phyloP scores from a whole-genome alignment of 2,797 vertebrate species.

The Sebastes jordani region DNA sequence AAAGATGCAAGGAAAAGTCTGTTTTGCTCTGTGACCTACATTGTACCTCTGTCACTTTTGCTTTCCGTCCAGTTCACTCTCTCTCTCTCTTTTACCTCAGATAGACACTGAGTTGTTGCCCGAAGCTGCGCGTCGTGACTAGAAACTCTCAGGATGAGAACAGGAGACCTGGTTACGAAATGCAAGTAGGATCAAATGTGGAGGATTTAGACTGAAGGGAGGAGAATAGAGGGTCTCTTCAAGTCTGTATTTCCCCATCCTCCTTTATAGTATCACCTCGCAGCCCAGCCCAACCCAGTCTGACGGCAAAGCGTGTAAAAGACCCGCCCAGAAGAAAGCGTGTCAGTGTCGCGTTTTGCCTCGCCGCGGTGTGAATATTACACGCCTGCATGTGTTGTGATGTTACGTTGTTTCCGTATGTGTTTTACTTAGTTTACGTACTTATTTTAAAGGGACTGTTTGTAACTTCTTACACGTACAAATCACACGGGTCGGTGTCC shows the following conservation, averaged over 20 bases:
- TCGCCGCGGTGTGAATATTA: no score
- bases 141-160: background rate
- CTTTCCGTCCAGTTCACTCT: background rate
- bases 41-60: background rate
- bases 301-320: no score
- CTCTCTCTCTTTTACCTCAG: background rate
- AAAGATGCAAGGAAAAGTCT: background rate
- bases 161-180: background rate
- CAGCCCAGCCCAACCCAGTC: background rate
- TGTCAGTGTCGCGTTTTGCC: no score
- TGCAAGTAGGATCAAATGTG: background rate
- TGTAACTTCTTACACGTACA: no score
- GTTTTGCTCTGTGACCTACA: constrained; percentile 34
- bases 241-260: background rate
- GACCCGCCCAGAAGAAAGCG: no score
- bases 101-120: background rate
- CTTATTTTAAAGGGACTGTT: no score
- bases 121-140: background rate
- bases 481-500: no score
- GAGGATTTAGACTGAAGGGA: background rate
- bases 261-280: constrained; percentile 9
- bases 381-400: no score
- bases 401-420: no score
- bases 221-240: constrained; percentile 28
- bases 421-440: no score